phyloP scores from a whole-genome alignment of 1,140 invertebrate species.

The Chlorops oryzae region DNA sequence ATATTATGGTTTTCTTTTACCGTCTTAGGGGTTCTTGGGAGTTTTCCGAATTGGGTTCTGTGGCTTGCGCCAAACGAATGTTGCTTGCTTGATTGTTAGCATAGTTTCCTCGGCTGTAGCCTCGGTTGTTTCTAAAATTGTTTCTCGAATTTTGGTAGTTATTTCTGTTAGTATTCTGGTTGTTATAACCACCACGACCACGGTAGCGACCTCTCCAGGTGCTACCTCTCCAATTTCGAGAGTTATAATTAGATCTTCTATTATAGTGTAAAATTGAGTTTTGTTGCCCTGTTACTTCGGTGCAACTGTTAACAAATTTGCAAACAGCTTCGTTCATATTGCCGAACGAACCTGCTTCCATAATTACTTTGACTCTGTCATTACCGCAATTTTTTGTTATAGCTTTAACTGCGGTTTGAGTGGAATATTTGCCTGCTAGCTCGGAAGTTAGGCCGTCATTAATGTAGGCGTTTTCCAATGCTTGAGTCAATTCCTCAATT shows the following conservation, averaged over 20 bases:
- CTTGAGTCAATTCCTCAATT: too few relatives aligned
- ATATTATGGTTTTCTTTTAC: conserved; percentile 1
- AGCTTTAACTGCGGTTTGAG: too few relatives aligned
- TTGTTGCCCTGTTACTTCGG: conserved; percentile 12
- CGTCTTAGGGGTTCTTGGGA: not conserved
- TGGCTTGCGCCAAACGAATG: too few relatives aligned
- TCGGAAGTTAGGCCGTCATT: too few relatives aligned
- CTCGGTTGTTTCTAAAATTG: not conserved
- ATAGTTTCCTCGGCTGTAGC: not conserved
- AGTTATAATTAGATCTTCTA: too few relatives aligned
- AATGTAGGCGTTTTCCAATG: too few relatives aligned
- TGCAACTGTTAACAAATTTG: conserved; percentile 18
- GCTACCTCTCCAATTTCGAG: not conserved
- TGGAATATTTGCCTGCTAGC: too few relatives aligned
- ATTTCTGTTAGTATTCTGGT: not conserved
- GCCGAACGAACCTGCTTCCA: conserved; percentile 12
- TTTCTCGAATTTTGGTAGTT: not conserved
- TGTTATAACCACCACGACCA: not conserved
- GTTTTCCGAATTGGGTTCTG: too few relatives aligned
- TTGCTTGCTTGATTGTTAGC: conserved; percentile 1
- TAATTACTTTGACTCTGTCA: conserved; percentile 15
- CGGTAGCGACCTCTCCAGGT: not conserved
- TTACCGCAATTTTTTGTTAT: conserved; percentile 12
- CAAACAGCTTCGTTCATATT: conserved; percentile 13
- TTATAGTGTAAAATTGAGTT: conserved; percentile 10